These are phyloP conservation scores for Antheraea mylitta DNA, from an alignment of 1,140 invertebrate genomes.

Conservation along the genomic window DNA sequence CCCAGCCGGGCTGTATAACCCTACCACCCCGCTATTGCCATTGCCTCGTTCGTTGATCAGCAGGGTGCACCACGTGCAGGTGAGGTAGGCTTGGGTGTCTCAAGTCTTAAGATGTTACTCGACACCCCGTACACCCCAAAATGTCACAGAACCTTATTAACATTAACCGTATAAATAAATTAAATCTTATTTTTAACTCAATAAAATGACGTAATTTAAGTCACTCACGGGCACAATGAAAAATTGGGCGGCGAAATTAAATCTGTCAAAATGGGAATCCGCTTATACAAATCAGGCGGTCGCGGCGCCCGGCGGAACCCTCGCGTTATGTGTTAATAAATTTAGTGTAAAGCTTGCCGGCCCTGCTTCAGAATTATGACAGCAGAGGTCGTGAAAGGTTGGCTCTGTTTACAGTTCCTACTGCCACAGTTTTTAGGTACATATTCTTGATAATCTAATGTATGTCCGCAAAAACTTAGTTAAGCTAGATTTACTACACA, in stretches of 20 bases:
- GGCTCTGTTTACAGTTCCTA: background rate
- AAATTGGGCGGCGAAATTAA: background rate
- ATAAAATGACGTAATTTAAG: background rate
- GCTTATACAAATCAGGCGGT: background rate
- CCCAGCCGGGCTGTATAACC: too few relatives aligned
- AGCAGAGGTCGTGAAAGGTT: background rate
- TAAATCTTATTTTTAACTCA: background rate
- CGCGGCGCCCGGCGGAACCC: too few relatives aligned
- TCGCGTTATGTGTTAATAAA: slow-evolving; percentile 3
- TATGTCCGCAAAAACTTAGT: too few relatives aligned
- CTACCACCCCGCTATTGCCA: too few relatives aligned
- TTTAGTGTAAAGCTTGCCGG: background rate
- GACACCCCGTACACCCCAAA: too few relatives aligned
- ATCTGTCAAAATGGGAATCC: slow-evolving; percentile 2
- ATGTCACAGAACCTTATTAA: background rate
- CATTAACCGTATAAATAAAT: background rate
- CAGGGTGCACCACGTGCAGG: too few relatives aligned
- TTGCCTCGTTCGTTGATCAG: too few relatives aligned
- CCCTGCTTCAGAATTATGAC: background rate
- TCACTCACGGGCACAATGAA: background rate
- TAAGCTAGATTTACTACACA: too few relatives aligned
- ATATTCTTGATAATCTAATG: too few relatives aligned
- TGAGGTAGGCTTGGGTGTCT: too few relatives aligned
- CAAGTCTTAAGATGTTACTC: too few relatives aligned
- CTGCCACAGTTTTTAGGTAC: too few relatives aligned